phyloP scores from a whole-genome alignment of 2,113 vertebrate genomes.

The Trogon surrucura region DNA sequence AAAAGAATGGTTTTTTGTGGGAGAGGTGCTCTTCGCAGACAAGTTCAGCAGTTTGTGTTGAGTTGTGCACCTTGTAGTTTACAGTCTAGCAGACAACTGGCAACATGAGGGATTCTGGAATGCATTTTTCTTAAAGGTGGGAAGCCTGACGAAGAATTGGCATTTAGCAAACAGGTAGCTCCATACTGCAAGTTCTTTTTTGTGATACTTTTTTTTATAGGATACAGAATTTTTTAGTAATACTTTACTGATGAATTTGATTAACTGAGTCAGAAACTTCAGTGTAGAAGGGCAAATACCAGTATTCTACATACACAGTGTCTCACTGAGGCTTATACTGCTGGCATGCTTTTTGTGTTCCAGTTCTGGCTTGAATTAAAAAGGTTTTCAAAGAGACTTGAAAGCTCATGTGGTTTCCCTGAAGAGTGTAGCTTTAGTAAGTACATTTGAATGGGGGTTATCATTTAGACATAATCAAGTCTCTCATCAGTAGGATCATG shows the following conservation, averaged over 20 bases:
- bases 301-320: not conserved
- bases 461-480: not conserved
- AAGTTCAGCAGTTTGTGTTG: not conserved
- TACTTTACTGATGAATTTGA: not conserved
- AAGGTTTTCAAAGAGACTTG: not conserved
- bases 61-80: not conserved
- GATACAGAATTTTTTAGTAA: not conserved
- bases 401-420: not conserved
- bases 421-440: not conserved
- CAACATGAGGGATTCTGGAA: not conserved
- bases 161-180: not conserved
- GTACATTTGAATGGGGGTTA: accelerated
- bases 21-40: not conserved
- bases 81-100: not conserved
- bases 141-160: not conserved
- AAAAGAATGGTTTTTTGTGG: not conserved
- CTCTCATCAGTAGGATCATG: not conserved
- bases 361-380: not conserved
- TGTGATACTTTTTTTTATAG: not conserved
- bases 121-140: not conserved
- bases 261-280: not conserved
- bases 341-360: not conserved
- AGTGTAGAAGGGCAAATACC: not conserved
- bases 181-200: not conserved
- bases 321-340: not conserved